These are phyloP conservation scores for Tiphia femorata DNA, from an alignment of 2,888 invertebrate species.

Conservation along the genomic window DNA sequence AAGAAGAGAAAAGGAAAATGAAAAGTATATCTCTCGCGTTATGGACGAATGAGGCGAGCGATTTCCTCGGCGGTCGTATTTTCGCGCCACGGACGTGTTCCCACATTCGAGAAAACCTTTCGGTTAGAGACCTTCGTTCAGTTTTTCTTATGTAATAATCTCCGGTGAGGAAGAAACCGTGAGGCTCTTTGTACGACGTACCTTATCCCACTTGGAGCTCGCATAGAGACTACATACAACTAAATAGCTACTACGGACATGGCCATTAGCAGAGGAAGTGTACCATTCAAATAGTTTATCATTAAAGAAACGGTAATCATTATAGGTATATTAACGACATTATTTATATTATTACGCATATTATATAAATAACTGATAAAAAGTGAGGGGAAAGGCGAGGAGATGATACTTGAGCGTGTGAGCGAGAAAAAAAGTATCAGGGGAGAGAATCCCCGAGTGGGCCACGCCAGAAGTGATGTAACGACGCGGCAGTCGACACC, in stretches of 20 bases:
- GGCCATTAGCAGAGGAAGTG: conserved; percentile 57
- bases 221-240: conserved; percentile 59
- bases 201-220: conserved; percentile 61
- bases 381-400: no score
- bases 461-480: conserved; percentile 16
- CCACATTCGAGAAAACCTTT: conserved; percentile 44
- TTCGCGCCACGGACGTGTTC: conserved; percentile 53
- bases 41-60: conserved; percentile 30
- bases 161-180: conserved; percentile 27
- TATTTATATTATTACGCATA: conserved; percentile 68
- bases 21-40: neutral
- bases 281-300: conserved; percentile 66
- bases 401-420: no score
- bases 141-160: conserved; percentile 29
- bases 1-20: neutral
- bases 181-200: conserved; percentile 61
- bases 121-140: conserved; percentile 17
- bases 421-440: no score
- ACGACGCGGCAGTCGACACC: conserved; percentile 27
- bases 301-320: conserved; percentile 64
- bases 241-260: conserved; percentile 59
- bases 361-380: conserved; percentile 65
- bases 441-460: conserved; percentile 26
- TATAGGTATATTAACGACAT: conserved; percentile 66
- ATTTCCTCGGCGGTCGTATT: conserved; percentile 51